Conservation (phyloP, 2,797 vertebrate species). For the Argya squamiceps region DNA sequence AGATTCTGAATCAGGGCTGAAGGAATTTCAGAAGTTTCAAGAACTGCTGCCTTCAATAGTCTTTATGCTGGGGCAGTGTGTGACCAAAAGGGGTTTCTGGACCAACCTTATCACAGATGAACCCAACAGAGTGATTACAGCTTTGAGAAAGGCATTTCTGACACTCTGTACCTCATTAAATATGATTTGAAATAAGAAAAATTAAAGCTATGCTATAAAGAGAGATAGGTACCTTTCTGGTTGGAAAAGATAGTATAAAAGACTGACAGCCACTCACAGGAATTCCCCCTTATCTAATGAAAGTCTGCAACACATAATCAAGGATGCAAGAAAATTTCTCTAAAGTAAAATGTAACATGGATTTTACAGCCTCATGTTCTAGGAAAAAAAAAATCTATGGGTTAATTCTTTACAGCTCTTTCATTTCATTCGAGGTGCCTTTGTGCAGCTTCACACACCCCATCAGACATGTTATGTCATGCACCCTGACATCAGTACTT, state of each 20-base stretch:
- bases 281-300: neutral
- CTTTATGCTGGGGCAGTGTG: neutral
- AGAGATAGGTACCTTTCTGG: neutral
- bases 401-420: neutral
- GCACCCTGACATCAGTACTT: neutral
- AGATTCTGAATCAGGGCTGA: neutral
- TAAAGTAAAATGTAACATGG: neutral
- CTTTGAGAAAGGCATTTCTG: neutral
- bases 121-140: neutral
- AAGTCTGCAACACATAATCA: neutral
- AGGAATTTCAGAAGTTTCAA: neutral
- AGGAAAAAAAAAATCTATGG: neutral
- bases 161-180: neutral
- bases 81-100: neutral
- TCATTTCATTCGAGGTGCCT: neutral
- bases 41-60: neutral
- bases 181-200: neutral
- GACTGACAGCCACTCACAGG: neutral
- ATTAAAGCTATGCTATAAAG: neutral
- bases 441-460: neutral
- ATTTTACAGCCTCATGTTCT: neutral
- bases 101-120: neutral
- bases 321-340: neutral
- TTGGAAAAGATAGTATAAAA: neutral
- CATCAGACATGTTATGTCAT: neutral